phyloP scores from a whole-genome alignment of 2,797 vertebrate species.

The Rhinatrema bivittatum region DNA sequence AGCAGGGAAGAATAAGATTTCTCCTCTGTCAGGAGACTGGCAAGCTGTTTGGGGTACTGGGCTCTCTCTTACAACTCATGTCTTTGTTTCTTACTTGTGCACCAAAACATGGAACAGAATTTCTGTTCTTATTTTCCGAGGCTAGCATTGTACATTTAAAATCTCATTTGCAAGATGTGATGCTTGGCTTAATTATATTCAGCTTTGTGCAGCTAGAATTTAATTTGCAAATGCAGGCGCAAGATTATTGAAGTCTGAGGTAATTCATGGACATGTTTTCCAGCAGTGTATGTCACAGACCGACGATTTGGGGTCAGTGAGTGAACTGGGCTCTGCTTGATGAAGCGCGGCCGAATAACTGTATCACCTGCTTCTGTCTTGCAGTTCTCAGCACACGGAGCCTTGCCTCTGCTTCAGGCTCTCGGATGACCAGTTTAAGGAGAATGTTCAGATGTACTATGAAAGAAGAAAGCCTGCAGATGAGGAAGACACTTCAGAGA shows the following conservation, averaged over 20 bases:
- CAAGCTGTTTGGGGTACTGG: too few relatives aligned
- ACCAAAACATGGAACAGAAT: too few relatives aligned
- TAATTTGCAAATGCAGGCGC: constrained; percentile 4
- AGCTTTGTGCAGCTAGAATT: neutral
- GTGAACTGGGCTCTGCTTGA: neutral
- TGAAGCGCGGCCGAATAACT: neutral
- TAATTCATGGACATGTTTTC: constrained; percentile 6
- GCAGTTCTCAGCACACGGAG: constrained; percentile 12
- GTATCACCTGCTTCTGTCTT: constrained; percentile 5
- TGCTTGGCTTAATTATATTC: constrained; percentile 7
- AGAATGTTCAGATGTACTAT: constrained; percentile 2
- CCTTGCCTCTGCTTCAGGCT: constrained; percentile 11
- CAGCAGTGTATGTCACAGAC: neutral
- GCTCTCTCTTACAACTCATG: too few relatives aligned
- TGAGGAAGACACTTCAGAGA: neutral
- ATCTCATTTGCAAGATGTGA: too few relatives aligned
- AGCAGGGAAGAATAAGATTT: too few relatives aligned
- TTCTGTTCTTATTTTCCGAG: too few relatives aligned
- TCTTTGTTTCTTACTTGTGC: too few relatives aligned
- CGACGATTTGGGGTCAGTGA: neutral
- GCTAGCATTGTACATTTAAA: too few relatives aligned
- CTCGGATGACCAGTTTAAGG: constrained; percentile 7
- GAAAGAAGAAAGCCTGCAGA: neutral
- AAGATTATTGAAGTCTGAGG: neutral
- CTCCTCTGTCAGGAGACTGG: too few relatives aligned